phyloP scores from a whole-genome alignment of 2,888 invertebrate species.

The Aspidapion aeneum region DNA sequence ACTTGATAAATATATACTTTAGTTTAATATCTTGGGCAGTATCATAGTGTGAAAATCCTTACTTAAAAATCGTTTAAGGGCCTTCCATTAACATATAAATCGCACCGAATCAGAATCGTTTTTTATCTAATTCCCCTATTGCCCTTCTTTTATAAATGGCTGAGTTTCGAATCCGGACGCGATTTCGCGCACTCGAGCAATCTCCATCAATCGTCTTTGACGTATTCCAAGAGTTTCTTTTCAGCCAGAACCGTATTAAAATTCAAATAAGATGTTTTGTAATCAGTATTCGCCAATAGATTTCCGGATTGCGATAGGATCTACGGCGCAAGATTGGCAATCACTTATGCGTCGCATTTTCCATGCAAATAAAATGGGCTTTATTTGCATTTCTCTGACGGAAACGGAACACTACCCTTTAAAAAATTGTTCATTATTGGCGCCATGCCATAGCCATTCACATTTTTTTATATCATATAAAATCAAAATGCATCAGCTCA shows the following conservation, averaged over 20 bases:
- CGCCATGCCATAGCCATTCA: no score
- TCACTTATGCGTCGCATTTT: slow-evolving; percentile 49
- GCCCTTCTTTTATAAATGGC: slow-evolving; percentile 19
- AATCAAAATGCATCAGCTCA: no score
- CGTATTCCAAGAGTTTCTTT: slow-evolving; percentile 36
- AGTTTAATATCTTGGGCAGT: no score
- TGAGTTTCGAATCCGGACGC: slow-evolving; percentile 15
- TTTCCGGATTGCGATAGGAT: slow-evolving; percentile 45
- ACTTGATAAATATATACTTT: no score
- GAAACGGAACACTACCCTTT: no score
- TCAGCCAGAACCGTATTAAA: slow-evolving; percentile 45
- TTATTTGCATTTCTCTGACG: slow-evolving; percentile 41
- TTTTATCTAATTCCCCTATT: not conserved
- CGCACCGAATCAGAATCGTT: no score
- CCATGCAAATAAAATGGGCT: slow-evolving; percentile 49
- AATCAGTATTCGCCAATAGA: slow-evolving; percentile 48
- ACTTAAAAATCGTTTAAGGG: no score
- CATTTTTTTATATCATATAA: no score
- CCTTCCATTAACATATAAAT: no score
- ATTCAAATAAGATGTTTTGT: slow-evolving; percentile 49
- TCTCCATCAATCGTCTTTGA: slow-evolving; percentile 29
- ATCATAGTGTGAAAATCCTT: no score
- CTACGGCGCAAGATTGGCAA: slow-evolving; percentile 45
- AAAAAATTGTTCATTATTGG: no score
- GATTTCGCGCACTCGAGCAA: slow-evolving; percentile 24